phyloP scores from a whole-genome alignment of 2,888 invertebrate genomes.

The Ochropleura leucogaster region DNA sequence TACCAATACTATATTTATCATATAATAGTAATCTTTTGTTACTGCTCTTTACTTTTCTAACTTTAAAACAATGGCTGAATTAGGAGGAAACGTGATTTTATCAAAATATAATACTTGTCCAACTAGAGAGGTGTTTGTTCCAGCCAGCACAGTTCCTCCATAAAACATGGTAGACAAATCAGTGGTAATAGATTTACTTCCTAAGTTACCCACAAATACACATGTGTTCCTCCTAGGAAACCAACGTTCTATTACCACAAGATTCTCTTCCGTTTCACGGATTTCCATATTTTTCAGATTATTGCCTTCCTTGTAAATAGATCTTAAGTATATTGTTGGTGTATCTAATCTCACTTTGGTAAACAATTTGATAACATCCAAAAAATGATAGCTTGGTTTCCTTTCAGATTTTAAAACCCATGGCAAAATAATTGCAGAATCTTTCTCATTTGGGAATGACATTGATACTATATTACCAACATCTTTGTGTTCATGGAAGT shows the following conservation, averaged over 20 bases:
- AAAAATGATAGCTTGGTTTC: constrained; percentile 87
- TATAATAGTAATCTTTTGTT: background rate
- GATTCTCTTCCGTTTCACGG: constrained; percentile 91
- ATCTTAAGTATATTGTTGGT: constrained; percentile 94
- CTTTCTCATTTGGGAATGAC: constrained; percentile 90
- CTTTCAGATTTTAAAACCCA: constrained; percentile 92
- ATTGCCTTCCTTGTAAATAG: constrained; percentile 92
- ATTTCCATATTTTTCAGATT: constrained; percentile 92
- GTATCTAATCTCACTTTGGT: constrained; percentile 91
- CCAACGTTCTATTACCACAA: constrained; percentile 94
- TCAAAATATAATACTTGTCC: constrained; percentile 85
- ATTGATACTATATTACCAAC: constrained; percentile 93
- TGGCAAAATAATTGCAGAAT: constrained; percentile 87
- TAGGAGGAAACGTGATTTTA: constrained; percentile 83
- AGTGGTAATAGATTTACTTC: constrained; percentile 90
- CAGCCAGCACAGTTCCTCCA: constrained; percentile 91
- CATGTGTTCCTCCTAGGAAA: constrained; percentile 95
- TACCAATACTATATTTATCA: constrained; percentile 4
- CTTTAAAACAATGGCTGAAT: constrained; percentile 85
- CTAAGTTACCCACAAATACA: constrained; percentile 94
- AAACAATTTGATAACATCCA: constrained; percentile 91
- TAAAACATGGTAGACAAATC: constrained; percentile 95
- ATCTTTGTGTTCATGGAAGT: constrained; percentile 91
- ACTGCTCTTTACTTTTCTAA: constrained; percentile 79
- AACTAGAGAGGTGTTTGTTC: constrained; percentile 81